A percentile compares a stretch with the other conserved stretches of the same genome.
Conservation (phyloP, 2,888 invertebrate species). For the Gnatocerus cornutus region DNA sequence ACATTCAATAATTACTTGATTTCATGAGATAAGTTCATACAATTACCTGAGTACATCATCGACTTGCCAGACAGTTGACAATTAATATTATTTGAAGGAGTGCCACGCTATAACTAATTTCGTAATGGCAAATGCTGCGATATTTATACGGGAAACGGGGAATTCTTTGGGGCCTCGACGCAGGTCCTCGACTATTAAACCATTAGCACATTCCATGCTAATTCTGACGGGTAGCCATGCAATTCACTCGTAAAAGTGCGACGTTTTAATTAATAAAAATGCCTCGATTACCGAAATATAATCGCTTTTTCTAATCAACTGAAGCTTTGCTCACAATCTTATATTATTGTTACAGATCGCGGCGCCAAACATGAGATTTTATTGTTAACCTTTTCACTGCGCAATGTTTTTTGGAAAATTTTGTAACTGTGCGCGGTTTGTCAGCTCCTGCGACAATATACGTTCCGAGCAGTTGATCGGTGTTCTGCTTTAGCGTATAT, state of each 20-base stretch:
- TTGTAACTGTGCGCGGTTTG: no score
- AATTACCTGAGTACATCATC: conserved; percentile 58
- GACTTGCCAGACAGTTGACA: conserved; percentile 54
- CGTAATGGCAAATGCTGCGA: conserved; percentile 57
- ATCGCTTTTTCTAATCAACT: conserved; percentile 4
- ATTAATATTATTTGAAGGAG: conserved; percentile 64
- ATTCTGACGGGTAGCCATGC: conserved; percentile 34
- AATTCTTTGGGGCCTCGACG: conserved; percentile 37
- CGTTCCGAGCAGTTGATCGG: no score
- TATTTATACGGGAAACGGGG: conserved; percentile 36
- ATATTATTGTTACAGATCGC: no score
- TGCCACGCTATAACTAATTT: conserved; percentile 61
- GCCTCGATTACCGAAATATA: conserved; percentile 3
- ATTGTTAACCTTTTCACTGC: no score
- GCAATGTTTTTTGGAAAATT: no score
- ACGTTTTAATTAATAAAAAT: conserved; percentile 20
- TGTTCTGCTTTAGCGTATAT: no score
- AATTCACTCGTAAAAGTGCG: conserved; percentile 31
- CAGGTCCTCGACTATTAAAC: conserved; percentile 23
- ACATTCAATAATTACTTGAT: conserved; percentile 66
- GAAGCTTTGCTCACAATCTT: not conserved
- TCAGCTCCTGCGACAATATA: no score
- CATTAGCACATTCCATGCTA: conserved; percentile 44
- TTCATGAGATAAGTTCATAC: conserved; percentile 66
- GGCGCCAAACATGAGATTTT: no score